A percentile compares a stretch with the other conserved stretches of the same genome.
These are phyloP conservation scores for Achlya flavicornis DNA, from an alignment of 2,888 invertebrate species.

Conservation along the genomic window DNA sequence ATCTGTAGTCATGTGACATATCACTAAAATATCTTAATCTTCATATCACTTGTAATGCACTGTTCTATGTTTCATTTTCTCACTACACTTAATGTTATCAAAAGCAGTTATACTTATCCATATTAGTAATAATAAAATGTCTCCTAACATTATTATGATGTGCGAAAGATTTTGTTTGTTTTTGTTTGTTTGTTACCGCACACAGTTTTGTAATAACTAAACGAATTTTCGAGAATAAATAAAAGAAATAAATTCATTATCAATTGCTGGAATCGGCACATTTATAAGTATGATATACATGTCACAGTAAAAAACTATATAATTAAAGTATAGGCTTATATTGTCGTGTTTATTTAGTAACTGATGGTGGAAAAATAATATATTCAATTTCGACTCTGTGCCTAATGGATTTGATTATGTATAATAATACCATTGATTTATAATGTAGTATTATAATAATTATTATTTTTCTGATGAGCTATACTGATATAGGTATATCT, in stretches of 20 bases:
- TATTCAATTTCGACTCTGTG: too few relatives aligned
- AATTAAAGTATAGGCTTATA: neutral
- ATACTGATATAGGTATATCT: too few relatives aligned
- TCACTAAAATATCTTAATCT: slow-evolving; percentile 30
- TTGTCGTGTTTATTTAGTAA: neutral
- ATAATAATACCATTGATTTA: too few relatives aligned
- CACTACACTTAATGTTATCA: slow-evolving; percentile 18
- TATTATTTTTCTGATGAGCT: too few relatives aligned
- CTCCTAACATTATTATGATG: too few relatives aligned
- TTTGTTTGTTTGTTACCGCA: too few relatives aligned
- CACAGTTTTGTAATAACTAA: too few relatives aligned
- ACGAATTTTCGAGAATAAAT: too few relatives aligned
- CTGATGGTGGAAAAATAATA: neutral
- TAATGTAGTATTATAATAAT: too few relatives aligned
- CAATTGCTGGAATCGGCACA: neutral
- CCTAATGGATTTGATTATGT: too few relatives aligned
- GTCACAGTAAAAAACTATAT: neutral
- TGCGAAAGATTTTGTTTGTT: too few relatives aligned
- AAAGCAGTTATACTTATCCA: slow-evolving; percentile 12
- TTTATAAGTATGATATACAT: neutral
- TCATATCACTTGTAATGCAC: slow-evolving; percentile 31
- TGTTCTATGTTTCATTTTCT: slow-evolving; percentile 16
- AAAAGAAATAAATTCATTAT: neutral
- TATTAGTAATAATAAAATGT: neutral
- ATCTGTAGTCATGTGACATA: slow-evolving; percentile 32